Base-by-base conservation (phyloP, 2,797 vertebrate species). In the Scleropages formosus region DNA sequence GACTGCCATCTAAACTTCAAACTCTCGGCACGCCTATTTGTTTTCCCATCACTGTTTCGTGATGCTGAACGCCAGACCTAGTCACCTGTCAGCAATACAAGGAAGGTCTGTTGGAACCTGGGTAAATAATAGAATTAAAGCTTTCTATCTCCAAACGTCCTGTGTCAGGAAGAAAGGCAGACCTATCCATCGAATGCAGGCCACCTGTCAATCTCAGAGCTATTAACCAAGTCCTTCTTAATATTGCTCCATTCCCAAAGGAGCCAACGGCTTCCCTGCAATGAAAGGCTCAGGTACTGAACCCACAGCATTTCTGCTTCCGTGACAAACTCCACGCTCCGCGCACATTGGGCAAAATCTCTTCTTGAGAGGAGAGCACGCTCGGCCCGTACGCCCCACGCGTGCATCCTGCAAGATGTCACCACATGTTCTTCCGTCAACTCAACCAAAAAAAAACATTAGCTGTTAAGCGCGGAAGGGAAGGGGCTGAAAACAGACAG, bases 401-500 rank as follows among this genome's bases (percentile, higher is more conserved):
- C 2, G 6, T 2, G 22, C 66, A 7, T 39, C 8, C 65, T 22
- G 44, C 44, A n/a, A 1, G 22, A 68, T 13, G 8, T 15, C 66
- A 69, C 13, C 15, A 20, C 66, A 15, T 1, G 68, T 8, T 51
- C 68, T 27, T 56, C 13, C 1, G 24, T 27, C 44, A 70, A 9
- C 4, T 24, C 49, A 47, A 12, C 44, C 22, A 71, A 18, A 26
- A 71, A n/a, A n/a, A 71, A 56, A 71, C 8, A 20, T 18, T 27
- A 46, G 46, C 51, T 62, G 61, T 59, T 56, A 31, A 60, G 6
- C 27, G 15, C 22, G 62, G 65, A 73, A 75, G 68, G 61, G 76
- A 24, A 70, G 63, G 47, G 56, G 72, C 75, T 73, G 68, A 27
- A 51, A 51, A 74, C 31, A 77, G 24, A 62, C 75, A 70, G 73